Evolutionary conservation across 2,113 vertebrate genomes (phyloP).

Genomic region (Beaufortia kweichowensis): DNA sequence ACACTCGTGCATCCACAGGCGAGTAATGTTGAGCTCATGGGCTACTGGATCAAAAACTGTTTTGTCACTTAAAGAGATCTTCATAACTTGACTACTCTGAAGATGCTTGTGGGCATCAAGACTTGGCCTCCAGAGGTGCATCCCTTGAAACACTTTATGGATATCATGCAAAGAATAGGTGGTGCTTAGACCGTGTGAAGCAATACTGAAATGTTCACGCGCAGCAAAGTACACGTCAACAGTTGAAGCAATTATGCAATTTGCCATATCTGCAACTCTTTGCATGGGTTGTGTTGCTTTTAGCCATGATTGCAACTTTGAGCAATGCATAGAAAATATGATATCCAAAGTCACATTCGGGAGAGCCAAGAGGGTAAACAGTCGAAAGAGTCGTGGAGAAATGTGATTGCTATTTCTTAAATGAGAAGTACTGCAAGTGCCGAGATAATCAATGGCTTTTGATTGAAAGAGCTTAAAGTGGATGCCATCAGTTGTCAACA

Average conservation of each 20-base stretch:
- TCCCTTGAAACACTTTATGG: slow-evolving; percentile 75
- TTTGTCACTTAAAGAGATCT: neutral
- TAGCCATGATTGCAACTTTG: slow-evolving; percentile 74
- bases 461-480: slow-evolving; percentile 66
- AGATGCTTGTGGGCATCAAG: neutral
- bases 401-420: slow-evolving; percentile 52
- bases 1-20: slow-evolving; percentile 85
- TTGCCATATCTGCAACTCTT: slow-evolving; percentile 60
- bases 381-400: slow-evolving; percentile 75
- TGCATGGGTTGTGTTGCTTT: slow-evolving; percentile 62
- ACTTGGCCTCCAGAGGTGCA: slow-evolving; percentile 69
- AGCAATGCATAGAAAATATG: slow-evolving; percentile 72
- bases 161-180: slow-evolving; percentile 78
- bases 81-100: neutral
- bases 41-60: slow-evolving; percentile 4
- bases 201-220: slow-evolving; percentile 63
- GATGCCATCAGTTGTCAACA: slow-evolving; percentile 60
- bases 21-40: slow-evolving; percentile 63
- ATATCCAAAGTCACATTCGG: slow-evolving; percentile 61
- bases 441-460: slow-evolving; percentile 70
- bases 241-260: slow-evolving; percentile 74
- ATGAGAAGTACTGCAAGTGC: slow-evolving; percentile 64
- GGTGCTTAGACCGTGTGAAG: slow-evolving; percentile 63
- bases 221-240: slow-evolving; percentile 69
- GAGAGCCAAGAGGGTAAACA: slow-evolving; percentile 78